phyloP scores from a whole-genome alignment of 2,888 invertebrate genomes.

The Dicranocentrus wangi region DNA sequence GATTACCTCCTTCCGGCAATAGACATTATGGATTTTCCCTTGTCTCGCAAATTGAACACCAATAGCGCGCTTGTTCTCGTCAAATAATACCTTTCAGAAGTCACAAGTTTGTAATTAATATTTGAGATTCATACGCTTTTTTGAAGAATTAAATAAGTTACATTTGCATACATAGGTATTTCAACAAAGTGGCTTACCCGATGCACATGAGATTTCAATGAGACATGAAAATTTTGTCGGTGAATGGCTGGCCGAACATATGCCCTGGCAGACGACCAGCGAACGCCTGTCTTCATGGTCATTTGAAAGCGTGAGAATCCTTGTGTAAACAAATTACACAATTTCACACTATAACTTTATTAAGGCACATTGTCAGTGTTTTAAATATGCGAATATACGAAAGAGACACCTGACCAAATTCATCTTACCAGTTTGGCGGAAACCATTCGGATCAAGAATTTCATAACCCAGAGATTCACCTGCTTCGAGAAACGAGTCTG shows the following conservation, averaged over 20 bases:
- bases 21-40: conserved; percentile 55
- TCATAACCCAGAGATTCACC: conserved; percentile 67
- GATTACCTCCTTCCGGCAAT: conserved; percentile 69
- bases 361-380: not conserved
- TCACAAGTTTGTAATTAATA: too few relatives aligned
- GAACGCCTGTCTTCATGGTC: conserved; percentile 67
- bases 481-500: conserved; percentile 64
- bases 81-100: conserved; percentile 61
- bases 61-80: conserved; percentile 64
- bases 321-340: too few relatives aligned
- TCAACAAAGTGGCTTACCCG: too few relatives aligned
- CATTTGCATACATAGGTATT: too few relatives aligned
- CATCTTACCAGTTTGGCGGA: conserved; percentile 61
- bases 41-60: conserved; percentile 63
- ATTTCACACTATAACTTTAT: not conserved
- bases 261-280: conserved; percentile 68
- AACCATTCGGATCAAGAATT: conserved; percentile 67
- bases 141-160: too few relatives aligned
- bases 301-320: conserved; percentile 70
- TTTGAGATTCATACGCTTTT: too few relatives aligned
- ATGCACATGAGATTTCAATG: conserved; percentile 65
- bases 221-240: conserved; percentile 64
- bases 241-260: conserved; percentile 65
- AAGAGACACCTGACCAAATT: too few relatives aligned
- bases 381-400: not conserved